A percentile compares a stretch with the other conserved stretches of the same genome.
Conservation (phyloP, 2,113 vertebrate genomes). For the Callipepla californica region DNA sequence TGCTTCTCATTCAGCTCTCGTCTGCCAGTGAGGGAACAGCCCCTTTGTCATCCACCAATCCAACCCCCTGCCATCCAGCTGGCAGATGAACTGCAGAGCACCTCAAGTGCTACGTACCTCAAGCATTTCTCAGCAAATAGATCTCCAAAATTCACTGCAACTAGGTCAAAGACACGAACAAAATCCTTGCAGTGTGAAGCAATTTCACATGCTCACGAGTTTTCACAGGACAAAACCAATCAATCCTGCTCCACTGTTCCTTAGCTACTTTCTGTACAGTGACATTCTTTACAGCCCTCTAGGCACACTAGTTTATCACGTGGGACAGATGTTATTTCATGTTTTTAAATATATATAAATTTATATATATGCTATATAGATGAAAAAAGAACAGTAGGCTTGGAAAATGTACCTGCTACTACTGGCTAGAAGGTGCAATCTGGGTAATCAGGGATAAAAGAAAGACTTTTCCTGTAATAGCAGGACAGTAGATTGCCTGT, state of each 20-base stretch:
- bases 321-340: not conserved
- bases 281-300: not conserved
- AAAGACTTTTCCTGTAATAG: not conserved
- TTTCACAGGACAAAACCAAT: not conserved
- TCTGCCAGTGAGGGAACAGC: not conserved
- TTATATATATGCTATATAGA: too few relatives aligned
- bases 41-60: not conserved
- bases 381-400: not conserved
- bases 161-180: not conserved
- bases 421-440: not conserved
- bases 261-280: not conserved
- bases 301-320: not conserved
- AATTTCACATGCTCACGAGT: not conserved
- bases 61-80: not conserved
- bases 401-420: not conserved
- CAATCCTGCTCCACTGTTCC: not conserved
- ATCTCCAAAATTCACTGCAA: not conserved
- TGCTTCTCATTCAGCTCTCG: not conserved
- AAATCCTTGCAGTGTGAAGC: not conserved
- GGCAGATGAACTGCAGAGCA: not conserved
- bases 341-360: not conserved
- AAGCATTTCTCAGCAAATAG: not conserved
- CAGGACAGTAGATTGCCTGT: not conserved
- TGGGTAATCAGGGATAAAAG: not conserved
- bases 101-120: not conserved